Conservation (phyloP, 2,797 vertebrate species). For the Silurus lanzhouensis region DNA sequence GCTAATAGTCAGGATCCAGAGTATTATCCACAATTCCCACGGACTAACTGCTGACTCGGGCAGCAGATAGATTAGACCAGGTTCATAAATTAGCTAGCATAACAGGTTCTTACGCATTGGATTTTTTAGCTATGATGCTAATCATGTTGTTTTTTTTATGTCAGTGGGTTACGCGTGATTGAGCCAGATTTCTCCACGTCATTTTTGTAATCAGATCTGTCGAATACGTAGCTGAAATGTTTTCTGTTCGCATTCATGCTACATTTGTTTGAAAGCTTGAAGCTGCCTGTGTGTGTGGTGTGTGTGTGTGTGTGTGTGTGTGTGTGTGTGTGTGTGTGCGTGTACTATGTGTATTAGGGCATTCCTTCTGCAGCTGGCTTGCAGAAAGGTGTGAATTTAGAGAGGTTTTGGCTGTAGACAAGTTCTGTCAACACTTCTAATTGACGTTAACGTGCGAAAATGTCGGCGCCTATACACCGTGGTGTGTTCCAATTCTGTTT, state of each 20-base stretch:
- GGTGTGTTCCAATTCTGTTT: neutral
- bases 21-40: neutral
- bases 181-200: neutral
- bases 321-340: slow-evolving; percentile 62
- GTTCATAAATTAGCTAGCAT: neutral
- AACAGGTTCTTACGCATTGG: neutral
- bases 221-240: neutral
- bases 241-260: neutral
- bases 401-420: neutral
- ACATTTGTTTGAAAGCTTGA: neutral
- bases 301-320: slow-evolving; percentile 63
- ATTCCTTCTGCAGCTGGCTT: slow-evolving; percentile 79
- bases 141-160: neutral
- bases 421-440: neutral
- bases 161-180: neutral
- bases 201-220: neutral
- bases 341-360: slow-evolving; percentile 57
- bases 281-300: slow-evolving; percentile 57
- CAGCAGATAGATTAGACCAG: neutral
- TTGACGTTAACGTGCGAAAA: neutral
- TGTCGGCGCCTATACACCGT: neutral
- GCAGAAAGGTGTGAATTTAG: slow-evolving; percentile 66
- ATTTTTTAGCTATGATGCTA: neutral
- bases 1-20: neutral
- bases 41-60: neutral